Evolutionary conservation across 2,797 vertebrate species (phyloP).

Genomic region (Danio albolineatus): DNA sequence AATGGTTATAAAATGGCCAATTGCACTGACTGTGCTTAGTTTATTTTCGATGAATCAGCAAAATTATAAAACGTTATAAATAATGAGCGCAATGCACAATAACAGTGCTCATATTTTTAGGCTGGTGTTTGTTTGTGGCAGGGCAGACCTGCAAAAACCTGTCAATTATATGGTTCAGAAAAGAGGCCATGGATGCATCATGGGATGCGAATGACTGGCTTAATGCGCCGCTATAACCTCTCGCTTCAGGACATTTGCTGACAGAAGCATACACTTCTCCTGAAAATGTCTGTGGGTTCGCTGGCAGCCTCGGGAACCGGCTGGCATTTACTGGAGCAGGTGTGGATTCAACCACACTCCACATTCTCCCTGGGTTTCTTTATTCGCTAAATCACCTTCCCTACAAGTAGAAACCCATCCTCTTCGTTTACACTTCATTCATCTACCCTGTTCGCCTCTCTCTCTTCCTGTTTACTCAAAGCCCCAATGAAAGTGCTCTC

Average conservation of each 20-base stretch:
- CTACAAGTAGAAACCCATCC: conserved; percentile 42
- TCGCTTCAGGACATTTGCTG: conserved; percentile 5
- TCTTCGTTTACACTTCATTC: conserved; percentile 28
- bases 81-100: neutral
- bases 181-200: neutral
- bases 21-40: neutral
- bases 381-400: conserved; percentile 20
- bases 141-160: neutral
- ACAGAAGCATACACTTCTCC: conserved; percentile 8
- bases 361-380: conserved; percentile 35
- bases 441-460: neutral
- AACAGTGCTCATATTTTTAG: neutral
- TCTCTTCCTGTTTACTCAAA: conserved; percentile 42
- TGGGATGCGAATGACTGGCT: neutral
- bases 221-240: neutral
- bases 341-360: conserved; percentile 17
- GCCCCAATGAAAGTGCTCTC: conserved; percentile 27
- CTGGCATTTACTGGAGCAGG: conserved; percentile 13
- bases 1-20: neutral
- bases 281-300: conserved; percentile 1
- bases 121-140: neutral
- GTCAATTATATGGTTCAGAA: neutral
- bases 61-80: neutral
- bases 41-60: neutral
- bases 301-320: neutral